Conservation (phyloP, 2,888 invertebrate genomes). For the Agrilus mali region DNA sequence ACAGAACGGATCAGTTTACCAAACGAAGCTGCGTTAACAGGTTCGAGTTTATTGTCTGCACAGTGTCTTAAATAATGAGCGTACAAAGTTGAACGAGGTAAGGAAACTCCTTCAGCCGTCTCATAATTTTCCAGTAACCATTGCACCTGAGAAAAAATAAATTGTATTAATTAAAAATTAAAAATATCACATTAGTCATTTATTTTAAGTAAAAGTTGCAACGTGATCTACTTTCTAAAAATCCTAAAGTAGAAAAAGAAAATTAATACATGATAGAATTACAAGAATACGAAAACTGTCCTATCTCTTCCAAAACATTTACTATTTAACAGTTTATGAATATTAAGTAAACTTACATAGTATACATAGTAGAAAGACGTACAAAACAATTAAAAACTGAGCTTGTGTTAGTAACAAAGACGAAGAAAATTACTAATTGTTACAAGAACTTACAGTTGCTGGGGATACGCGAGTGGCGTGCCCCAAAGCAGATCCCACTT, state of each 20-base stretch:
- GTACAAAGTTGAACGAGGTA: slow-evolving; percentile 75
- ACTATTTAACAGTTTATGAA: too few species aligned
- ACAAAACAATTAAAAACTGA: too few species aligned
- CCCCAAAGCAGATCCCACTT: slow-evolving; percentile 47
- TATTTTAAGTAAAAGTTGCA: too few species aligned
- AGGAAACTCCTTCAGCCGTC: slow-evolving; percentile 71
- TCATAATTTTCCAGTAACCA: slow-evolving; percentile 98
- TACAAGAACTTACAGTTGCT: slow-evolving; percentile 67
- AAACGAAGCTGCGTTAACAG: slow-evolving; percentile 98
- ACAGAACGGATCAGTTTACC: slow-evolving; percentile 98
- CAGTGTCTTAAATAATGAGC: slow-evolving; percentile 96
- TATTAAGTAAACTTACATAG: too few species aligned
- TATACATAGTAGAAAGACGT: too few species aligned
- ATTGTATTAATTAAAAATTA: slow-evolving; percentile 11
- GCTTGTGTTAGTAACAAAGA: too few species aligned
- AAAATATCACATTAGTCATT: neutral
- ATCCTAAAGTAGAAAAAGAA: too few species aligned
- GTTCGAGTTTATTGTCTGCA: slow-evolving; percentile 82
- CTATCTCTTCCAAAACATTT: too few species aligned
- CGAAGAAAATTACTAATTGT: too few species aligned
- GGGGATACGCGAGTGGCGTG: slow-evolving; percentile 77
- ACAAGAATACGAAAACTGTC: too few species aligned
- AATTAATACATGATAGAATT: too few species aligned
- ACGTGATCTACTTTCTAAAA: too few species aligned
- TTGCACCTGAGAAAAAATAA: slow-evolving; percentile 48